Evolutionary conservation across 2,113 vertebrate genomes (phyloP).

Genomic region (Varanus komodoensis): DNA sequence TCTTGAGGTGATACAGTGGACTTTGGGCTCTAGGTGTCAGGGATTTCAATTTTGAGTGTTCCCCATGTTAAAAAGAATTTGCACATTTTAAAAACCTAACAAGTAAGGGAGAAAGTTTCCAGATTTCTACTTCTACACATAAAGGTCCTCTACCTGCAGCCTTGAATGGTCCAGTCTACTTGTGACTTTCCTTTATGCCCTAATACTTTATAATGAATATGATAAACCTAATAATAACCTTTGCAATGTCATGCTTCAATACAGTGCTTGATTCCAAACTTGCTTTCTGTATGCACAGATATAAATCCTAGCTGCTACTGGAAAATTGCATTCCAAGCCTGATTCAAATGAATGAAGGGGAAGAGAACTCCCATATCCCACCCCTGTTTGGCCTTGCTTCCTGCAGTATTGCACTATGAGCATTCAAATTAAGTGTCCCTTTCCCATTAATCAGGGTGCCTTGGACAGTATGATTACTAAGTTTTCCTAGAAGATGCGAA

Average conservation of each 20-base stretch:
- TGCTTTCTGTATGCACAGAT: not conserved
- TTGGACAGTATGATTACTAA: not conserved
- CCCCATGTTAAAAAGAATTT: not conserved
- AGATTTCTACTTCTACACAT: not conserved
- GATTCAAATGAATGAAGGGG: not conserved
- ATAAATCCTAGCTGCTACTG: not conserved
- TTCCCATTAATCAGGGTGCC: not conserved
- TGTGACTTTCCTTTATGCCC: no score
- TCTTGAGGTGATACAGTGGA: no score
- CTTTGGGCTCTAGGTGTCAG: no score
- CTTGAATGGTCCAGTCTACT: no score
- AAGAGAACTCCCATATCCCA: no score
- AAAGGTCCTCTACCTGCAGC: no score
- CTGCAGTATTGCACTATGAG: not conserved
- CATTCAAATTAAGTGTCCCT: not conserved
- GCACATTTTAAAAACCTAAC: not conserved
- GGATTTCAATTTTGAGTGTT: not conserved
- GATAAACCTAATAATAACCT: no score
- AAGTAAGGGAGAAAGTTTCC: not conserved
- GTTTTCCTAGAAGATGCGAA: not conserved
- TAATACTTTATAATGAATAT: no score
- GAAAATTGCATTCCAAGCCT: not conserved
- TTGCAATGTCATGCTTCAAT: no score
- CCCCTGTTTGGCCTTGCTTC: not conserved
- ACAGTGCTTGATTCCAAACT: not conserved